These are phyloP conservation scores for Drosophila ironensis DNA, from an alignment of 1,140 invertebrate genomes.

Conservation along the genomic window DNA sequence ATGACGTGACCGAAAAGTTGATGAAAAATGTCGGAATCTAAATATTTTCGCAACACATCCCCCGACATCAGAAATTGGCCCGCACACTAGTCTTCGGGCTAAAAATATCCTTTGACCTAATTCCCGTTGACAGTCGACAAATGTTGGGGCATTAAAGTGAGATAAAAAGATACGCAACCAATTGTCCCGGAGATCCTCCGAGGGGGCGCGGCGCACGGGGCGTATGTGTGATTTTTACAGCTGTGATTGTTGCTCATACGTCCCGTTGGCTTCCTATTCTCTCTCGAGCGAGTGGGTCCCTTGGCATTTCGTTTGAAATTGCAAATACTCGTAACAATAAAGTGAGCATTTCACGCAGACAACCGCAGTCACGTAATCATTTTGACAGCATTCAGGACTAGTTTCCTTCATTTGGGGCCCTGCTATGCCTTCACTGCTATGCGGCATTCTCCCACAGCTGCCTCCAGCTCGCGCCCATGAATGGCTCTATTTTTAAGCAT, in stretches of 20 bases:
- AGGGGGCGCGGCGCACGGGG: constrained; percentile 14
- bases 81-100: constrained; percentile 24
- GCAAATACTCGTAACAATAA: constrained; percentile 60
- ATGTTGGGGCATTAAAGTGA: constrained; percentile 51
- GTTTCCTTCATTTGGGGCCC: background rate
- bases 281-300: background rate
- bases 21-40: constrained; percentile 54
- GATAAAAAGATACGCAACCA: constrained; percentile 37
- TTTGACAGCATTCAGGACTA: constrained; percentile 33
- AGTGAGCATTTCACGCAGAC: constrained; percentile 22
- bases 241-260: constrained; percentile 57
- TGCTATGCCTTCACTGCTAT: background rate
- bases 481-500: constrained; percentile 48
- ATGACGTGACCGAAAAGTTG: constrained; percentile 50
- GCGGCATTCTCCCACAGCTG: background rate
- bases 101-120: constrained; percentile 77
- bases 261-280: constrained; percentile 14
- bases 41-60: constrained; percentile 40
- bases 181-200: constrained; percentile 1
- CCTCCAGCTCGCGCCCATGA: constrained; percentile 11
- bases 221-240: constrained; percentile 70
- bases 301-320: constrained; percentile 45
- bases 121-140: constrained; percentile 71
- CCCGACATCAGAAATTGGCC: constrained; percentile 24
- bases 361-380: constrained; percentile 63